A percentile compares a stretch with the other conserved stretches of the same genome.
Evolutionary conservation across 2,113 vertebrate genomes (phyloP).

Genomic region (Numenius arquata): DNA sequence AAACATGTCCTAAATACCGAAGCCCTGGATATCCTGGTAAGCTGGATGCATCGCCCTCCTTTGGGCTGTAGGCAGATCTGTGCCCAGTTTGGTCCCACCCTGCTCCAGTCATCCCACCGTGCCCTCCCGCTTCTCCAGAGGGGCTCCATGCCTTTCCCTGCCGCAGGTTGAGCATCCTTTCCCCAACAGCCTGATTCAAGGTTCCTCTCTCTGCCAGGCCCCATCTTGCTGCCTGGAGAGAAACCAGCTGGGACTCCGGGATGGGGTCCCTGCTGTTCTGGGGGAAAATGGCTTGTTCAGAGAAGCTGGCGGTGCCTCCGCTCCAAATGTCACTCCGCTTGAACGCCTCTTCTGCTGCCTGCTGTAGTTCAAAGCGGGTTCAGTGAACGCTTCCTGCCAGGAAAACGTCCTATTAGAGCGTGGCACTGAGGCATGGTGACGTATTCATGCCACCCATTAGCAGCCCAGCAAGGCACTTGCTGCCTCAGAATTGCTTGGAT

Average conservation of each 20-base stretch:
- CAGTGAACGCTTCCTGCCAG: neutral
- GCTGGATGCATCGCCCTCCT: rapidly evolving
- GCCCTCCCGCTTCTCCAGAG: neutral
- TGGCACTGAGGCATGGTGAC: neutral
- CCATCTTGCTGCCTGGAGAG: neutral
- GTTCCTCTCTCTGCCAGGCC: neutral
- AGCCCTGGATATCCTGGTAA: neutral
- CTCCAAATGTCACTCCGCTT: neutral
- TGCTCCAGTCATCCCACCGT: neutral
- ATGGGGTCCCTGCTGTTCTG: neutral
- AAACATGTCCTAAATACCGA: neutral
- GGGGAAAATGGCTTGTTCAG: neutral
- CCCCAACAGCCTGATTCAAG: neutral
- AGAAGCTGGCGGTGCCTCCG: neutral
- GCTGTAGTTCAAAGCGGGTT: neutral
- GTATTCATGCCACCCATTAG: slow-evolving; percentile 2
- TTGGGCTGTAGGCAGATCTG: neutral
- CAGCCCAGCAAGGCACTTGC: neutral
- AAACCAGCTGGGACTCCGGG: neutral
- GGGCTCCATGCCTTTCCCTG: neutral
- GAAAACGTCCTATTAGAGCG: neutral
- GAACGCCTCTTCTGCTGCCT: neutral
- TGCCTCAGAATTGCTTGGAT: slow-evolving; percentile 1
- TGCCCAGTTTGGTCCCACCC: neutral
- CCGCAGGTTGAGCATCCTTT: neutral